Conservation (phyloP, 2,888 invertebrate species). For the Pyrgus malvae region DNA sequence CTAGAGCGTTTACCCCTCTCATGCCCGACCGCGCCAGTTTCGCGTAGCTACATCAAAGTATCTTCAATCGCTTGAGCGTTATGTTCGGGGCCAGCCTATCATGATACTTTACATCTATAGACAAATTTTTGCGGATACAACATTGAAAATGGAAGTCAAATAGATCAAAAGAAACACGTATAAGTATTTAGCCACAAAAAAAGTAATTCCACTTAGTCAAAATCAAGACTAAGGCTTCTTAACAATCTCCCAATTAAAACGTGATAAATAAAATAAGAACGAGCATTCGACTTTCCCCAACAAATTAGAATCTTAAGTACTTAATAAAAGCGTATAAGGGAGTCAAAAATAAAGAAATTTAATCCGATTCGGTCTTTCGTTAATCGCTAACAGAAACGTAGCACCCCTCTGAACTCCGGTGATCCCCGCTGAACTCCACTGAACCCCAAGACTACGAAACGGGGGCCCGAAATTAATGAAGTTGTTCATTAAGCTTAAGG, state of each 20-base stretch:
- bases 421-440: conserved; percentile 4
- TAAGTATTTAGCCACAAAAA: too few species aligned
- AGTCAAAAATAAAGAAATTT: conserved; percentile 54
- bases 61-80: too few species aligned
- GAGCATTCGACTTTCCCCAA: conserved; percentile 44
- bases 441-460: conserved; percentile 12
- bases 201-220: too few species aligned
- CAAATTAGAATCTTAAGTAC: conserved; percentile 47
- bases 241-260: not conserved
- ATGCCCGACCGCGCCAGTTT: too few species aligned
- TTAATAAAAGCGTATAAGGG: conserved; percentile 44
- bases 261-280: conserved; percentile 20
- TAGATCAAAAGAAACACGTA: too few species aligned
- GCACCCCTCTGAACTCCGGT: conserved; percentile 14
- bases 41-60: too few species aligned
- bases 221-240: too few species aligned
- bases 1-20: too few species aligned
- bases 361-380: conserved; percentile 49
- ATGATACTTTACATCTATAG: too few species aligned
- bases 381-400: conserved; percentile 49
- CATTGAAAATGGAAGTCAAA: too few species aligned
- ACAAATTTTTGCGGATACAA: too few species aligned
- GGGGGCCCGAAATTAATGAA: conserved; percentile 66
- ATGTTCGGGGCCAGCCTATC: too few species aligned
- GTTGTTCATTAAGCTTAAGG: conserved; percentile 73